Conservation (phyloP, 2,797 vertebrate species). For the Nyctibius grandis region DNA sequence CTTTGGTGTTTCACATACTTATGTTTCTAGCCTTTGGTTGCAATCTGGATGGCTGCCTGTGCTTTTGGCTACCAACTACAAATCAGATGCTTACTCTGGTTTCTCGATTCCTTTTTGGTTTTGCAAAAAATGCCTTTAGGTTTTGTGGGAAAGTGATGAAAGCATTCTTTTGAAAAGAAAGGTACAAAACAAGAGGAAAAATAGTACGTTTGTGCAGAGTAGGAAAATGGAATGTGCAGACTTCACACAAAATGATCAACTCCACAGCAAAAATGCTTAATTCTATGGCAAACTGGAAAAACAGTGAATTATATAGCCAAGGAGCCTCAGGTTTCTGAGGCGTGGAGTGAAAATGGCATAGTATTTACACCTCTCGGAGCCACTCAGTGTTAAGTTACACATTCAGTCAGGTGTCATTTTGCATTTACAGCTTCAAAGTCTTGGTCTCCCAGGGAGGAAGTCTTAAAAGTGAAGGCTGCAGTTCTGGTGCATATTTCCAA, state of each 20-base stretch:
- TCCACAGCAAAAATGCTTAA: neutral
- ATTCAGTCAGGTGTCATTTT: neutral
- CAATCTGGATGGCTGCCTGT: neutral
- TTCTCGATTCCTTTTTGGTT: neutral
- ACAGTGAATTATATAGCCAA: neutral
- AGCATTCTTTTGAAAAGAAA: neutral
- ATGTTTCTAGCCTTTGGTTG: neutral
- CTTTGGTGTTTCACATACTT: neutral
- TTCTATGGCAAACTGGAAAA: neutral
- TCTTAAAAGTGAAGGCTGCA: neutral
- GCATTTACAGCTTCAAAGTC: neutral
- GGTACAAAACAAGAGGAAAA: neutral
- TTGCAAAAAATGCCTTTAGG: neutral
- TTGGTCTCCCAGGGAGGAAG: neutral
- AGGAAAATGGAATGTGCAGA: neutral
- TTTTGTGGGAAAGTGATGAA: conserved; percentile 3
- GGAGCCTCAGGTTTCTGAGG: neutral
- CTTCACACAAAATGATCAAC: neutral
- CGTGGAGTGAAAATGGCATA: neutral
- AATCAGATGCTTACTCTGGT: neutral
- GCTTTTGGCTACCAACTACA: neutral
- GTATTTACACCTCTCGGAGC: neutral
- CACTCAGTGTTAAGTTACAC: neutral
- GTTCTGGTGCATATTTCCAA: neutral
- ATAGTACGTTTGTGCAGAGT: neutral